These are phyloP conservation scores for Drosophila recens DNA, from an alignment of 2,888 invertebrate species.

Conservation along the genomic window DNA sequence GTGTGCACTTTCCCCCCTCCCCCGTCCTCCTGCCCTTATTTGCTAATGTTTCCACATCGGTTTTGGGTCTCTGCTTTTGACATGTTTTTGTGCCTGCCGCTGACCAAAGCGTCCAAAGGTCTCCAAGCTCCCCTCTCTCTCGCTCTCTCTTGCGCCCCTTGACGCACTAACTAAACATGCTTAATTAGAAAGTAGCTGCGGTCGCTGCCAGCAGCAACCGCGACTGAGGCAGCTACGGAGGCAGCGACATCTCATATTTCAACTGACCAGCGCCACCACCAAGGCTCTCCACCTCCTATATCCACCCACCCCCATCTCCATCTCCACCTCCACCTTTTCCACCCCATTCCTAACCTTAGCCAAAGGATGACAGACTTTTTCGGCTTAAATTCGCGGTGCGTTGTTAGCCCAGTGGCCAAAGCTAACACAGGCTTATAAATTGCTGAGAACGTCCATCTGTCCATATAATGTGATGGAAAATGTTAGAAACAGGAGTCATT, in stretches of 20 bases:
- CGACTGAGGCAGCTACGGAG: no score
- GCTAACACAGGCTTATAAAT: no score
- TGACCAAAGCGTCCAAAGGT: slow-evolving; percentile 35
- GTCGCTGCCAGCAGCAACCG: slow-evolving; percentile 44
- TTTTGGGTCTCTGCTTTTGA: slow-evolving; percentile 58
- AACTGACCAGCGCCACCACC: slow-evolving; percentile 47
- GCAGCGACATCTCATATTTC: slow-evolving; percentile 68
- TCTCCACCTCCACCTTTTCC: no score
- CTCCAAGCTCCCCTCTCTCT: background rate
- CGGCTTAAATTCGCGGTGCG: no score
- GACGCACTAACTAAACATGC: slow-evolving; percentile 76
- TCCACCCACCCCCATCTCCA: no score
- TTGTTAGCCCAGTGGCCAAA: no score
- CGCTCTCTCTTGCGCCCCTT: background rate
- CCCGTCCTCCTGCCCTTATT: no score
- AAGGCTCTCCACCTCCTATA: no score
- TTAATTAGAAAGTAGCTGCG: slow-evolving; percentile 82
- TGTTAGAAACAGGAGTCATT: no score
- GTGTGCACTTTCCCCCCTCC: slow-evolving; percentile 49
- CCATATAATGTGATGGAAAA: no score
- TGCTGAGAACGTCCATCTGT: no score
- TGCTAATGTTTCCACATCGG: slow-evolving; percentile 2
- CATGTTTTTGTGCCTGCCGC: slow-evolving; percentile 48
- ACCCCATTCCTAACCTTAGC: background rate
- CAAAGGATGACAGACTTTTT: no score